Base-by-base conservation (phyloP, 1,140 invertebrate species). In the Eurosta solidaginis region DNA sequence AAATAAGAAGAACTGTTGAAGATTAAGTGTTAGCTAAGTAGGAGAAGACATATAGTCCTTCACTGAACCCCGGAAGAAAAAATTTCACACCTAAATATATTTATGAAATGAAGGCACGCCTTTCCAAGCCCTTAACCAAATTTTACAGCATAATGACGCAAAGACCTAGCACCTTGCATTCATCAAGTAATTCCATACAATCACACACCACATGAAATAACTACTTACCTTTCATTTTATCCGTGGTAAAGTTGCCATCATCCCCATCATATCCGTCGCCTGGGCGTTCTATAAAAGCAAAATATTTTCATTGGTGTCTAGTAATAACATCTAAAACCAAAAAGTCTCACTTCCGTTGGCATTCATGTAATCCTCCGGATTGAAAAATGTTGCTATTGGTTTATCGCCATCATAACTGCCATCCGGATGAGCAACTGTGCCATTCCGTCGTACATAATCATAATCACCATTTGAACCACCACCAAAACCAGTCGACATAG, bases 301-400 rank as follows among this genome's bases (percentile, higher is more conserved):
- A 20, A 27, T n/a, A 10, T 76, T 12, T 20, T 79, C 33, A 45
- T 54, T 42, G 5, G 27, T 14, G 29, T 49, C 14, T 47, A 44
- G 4, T 76, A 14, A 9, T 76, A 14, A 25, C 77, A 27, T 33
- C 7, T 76, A 47, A 27, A 74, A 45, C 49, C 17, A 17, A 17
- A n/a, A 54, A 54, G 36, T 12, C 80, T 77, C 47, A 81, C 80
- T 77, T 75, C 63, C 79, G 44, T 68, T 75, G 3, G 52, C 77
- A 42, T 27, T 78, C 77, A 85, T 77, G 25, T 86, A 88, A n/a
- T 88, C 86, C 44, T 84, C 84, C 3, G 86, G 86, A 82, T 88
- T 88, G 40, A 88, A 88, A 45, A 82, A 88, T 2, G 86, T 88
- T 17, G 84, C 79, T n/a, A 87, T 87, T 9, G 83, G 83, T 27